Evolutionary conservation across 2,888 invertebrate species (phyloP), one percentile per base, ranked within the genome.

Genomic region (Agrochola circellaris): DNA sequence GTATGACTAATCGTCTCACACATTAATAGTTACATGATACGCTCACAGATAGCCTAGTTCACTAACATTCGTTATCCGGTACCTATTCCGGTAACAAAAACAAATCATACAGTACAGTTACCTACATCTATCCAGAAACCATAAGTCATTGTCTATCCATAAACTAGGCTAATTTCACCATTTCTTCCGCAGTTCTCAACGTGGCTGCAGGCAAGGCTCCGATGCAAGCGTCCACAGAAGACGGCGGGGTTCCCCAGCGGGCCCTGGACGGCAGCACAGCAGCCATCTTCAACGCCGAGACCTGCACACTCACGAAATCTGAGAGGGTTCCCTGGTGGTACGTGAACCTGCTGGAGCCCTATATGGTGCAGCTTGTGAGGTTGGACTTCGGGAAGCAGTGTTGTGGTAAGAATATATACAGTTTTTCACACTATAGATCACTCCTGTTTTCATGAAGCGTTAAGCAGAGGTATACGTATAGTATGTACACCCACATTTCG

Each of bases 311-410:
- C 70, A 99, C 99, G 1, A 98, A 98, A 94, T 93, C 98, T 0
- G 99, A 99, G 94, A 96, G 98, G n/a, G 97, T 98, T 48, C 99
- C 99, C 4, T 99, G 99, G 99, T 99, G 99, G 99, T 99, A 99
- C 95, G 99, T 99, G 89, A 99, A 99, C 95, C 97, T 99, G 1
- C 97, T 99, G 82, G 99, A 99, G 92, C 99, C 99, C 0, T 99
- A 99, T 94, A 99, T 99, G 99, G 99, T 99, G 81, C 99, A 99
- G 93, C 97, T 99, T 79, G 99, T 99, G 45, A 97, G 99, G 65
- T 96, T 99, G 79, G 99, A 99, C 96, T 99, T 99, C 91, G 99
- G 99, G 81, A 98, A 98, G 93, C 97, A 98, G 38, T 99, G 99
- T 91, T 99, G 99, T 93, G 99, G 99, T 98, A 95, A 98, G 98